phyloP scores from a whole-genome alignment of 30 jellyfish, hydroid and myxozoan species.

The Pelagia noctiluca region DNA sequence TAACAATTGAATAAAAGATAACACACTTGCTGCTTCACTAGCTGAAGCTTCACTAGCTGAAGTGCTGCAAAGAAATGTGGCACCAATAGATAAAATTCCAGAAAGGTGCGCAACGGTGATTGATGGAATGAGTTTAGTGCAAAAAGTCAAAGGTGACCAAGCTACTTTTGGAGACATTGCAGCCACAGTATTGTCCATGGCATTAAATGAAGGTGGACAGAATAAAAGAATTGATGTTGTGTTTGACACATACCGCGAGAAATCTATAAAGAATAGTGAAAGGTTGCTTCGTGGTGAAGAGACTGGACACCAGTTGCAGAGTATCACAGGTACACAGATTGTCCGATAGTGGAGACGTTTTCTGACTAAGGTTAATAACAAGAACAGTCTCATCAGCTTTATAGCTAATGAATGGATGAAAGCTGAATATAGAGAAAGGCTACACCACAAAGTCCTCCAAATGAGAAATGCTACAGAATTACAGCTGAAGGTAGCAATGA shows the following conservation, averaged over 20 bases:
- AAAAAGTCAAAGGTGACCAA: conserved; percentile 1
- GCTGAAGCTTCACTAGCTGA: conserved; percentile 6
- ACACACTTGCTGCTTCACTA: too few species aligned
- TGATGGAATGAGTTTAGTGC: background rate
- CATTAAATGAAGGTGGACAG: background rate
- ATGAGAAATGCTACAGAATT: background rate
- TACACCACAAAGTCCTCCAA: conserved; percentile 2
- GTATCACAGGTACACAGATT: background rate
- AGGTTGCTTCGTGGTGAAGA: conserved; percentile 3
- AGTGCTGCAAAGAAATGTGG: conserved; percentile 3
- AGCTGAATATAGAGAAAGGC: background rate
- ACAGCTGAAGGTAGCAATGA: conserved; percentile 4
- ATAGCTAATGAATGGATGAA: background rate
- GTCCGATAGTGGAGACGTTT: conserved; percentile 5
- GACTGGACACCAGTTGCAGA: background rate
- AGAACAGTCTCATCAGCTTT: background rate
- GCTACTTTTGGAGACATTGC: conserved; percentile 1
- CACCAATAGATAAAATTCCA: background rate
- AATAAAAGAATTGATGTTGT: background rate
- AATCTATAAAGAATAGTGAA: background rate
- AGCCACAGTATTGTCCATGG: conserved; percentile 3
- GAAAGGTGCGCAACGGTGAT: background rate
- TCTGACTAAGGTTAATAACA: background rate
- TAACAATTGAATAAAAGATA: too few species aligned
- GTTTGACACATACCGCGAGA: conserved; percentile 8